Percentiles rank a stretch among this genome's conserved stretches.
Conservation (phyloP, 2,888 invertebrate genomes). For the Plusia festucae region DNA sequence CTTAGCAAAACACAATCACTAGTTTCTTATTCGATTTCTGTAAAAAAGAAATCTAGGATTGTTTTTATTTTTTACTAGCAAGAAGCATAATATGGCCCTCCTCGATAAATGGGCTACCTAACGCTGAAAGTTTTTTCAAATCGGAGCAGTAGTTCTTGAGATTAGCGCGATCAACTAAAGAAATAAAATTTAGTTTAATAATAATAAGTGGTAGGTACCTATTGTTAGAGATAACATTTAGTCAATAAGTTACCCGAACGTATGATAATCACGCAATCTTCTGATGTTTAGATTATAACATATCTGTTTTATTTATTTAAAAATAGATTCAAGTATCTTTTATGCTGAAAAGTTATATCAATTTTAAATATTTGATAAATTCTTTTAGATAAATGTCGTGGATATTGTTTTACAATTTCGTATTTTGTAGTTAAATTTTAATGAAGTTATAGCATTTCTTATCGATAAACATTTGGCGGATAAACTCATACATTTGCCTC, state of each 20-base stretch:
- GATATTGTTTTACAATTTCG: not conserved
- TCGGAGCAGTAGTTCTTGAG: too few species aligned
- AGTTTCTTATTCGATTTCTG: slow-evolving; percentile 28
- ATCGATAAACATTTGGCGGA: slow-evolving; percentile 13
- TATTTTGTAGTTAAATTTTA: slow-evolving; percentile 11
- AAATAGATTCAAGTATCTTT: slow-evolving; percentile 14
- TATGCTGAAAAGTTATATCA: slow-evolving; percentile 8
- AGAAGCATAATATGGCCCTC: too few species aligned
- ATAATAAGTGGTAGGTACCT: too few species aligned
- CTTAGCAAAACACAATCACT: slow-evolving; percentile 38
- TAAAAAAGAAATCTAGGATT: not conserved
- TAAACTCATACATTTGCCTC: slow-evolving; percentile 12
- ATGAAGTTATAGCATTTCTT: slow-evolving; percentile 21
- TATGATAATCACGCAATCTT: slow-evolving; percentile 24
- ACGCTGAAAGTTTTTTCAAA: too few species aligned
- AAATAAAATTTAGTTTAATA: too few species aligned
- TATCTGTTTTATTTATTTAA: slow-evolving; percentile 19
- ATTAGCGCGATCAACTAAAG: too few species aligned
- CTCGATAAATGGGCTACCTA: too few species aligned
- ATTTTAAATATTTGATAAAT: slow-evolving; percentile 14
- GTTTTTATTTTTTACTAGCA: not conserved
- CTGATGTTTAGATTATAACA: slow-evolving; percentile 5
- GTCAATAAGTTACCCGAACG: slow-evolving; percentile 21
- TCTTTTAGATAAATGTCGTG: not conserved
- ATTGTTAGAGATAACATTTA: too few species aligned